Evolutionary conservation across 2,888 invertebrate genomes (phyloP).

Genomic region (Copidosoma aretas): DNA sequence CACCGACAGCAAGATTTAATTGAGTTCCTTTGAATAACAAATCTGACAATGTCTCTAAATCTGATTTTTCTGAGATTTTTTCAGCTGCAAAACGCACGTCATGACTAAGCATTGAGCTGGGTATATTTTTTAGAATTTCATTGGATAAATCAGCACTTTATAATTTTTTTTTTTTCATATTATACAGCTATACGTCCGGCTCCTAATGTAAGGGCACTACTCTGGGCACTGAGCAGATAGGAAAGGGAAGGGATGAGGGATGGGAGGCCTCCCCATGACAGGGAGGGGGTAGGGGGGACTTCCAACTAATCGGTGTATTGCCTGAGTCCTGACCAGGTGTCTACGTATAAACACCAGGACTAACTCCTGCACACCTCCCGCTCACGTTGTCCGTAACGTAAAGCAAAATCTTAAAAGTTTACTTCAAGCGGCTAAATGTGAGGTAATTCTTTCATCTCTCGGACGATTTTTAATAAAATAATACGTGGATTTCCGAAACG

Average conservation of each 20-base stretch:
- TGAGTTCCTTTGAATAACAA: background rate
- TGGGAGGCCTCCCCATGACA: too few relatives aligned
- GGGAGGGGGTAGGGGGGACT: too few relatives aligned
- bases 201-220: too few relatives aligned
- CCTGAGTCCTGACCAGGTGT: too few relatives aligned
- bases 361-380: too few relatives aligned
- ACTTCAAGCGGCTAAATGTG: background rate
- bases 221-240: too few relatives aligned
- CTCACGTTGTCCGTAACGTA: too few relatives aligned
- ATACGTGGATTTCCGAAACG: background rate
- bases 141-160: background rate
- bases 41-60: slow-evolving; percentile 2
- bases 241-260: too few relatives aligned
- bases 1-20: background rate
- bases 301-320: too few relatives aligned
- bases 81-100: background rate
- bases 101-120: background rate
- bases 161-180: too few relatives aligned
- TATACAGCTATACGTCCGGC: too few relatives aligned
- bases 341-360: too few relatives aligned
- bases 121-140: background rate
- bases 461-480: background rate
- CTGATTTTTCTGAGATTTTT: background rate
- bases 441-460: background rate
- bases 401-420: background rate